Conservation (phyloP, 2,113 vertebrate species). For the Hyperopisus bebe region DNA sequence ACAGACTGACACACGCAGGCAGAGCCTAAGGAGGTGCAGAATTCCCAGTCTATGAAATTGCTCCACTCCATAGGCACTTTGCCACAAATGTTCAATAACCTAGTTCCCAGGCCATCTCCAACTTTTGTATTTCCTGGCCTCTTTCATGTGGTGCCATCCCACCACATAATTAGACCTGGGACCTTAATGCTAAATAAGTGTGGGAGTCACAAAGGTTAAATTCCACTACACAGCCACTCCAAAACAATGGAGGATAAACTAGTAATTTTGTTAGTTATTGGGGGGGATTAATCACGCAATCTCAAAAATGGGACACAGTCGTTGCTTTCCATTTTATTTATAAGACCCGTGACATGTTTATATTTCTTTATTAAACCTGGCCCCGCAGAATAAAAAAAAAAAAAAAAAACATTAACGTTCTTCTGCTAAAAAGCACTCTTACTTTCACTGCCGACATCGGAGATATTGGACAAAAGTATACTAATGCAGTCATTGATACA, state of each 20-base stretch:
- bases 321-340: not conserved
- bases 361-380: not conserved
- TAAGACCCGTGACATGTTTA: not conserved
- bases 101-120: not conserved
- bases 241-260: not conserved
- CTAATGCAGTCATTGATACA: not conserved
- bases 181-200: not conserved
- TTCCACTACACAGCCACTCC: not conserved
- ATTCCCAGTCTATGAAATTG: not conserved
- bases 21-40: not conserved
- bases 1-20: not conserved
- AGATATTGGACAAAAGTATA: not conserved
- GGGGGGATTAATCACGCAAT: not conserved
- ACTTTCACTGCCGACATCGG: not conserved
- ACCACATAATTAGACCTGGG: not conserved
- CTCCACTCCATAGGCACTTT: not conserved
- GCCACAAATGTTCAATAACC: not conserved
- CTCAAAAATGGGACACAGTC: not conserved
- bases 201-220: not conserved
- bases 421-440: not conserved
- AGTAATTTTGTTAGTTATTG: not conserved
- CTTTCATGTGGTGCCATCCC: not conserved
- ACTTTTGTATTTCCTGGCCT: not conserved
- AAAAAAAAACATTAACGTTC: not conserved
- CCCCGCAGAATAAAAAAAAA: not conserved